These are phyloP conservation scores for Nomada flava DNA, from an alignment of 2,888 invertebrate species.

Conservation along the genomic window DNA sequence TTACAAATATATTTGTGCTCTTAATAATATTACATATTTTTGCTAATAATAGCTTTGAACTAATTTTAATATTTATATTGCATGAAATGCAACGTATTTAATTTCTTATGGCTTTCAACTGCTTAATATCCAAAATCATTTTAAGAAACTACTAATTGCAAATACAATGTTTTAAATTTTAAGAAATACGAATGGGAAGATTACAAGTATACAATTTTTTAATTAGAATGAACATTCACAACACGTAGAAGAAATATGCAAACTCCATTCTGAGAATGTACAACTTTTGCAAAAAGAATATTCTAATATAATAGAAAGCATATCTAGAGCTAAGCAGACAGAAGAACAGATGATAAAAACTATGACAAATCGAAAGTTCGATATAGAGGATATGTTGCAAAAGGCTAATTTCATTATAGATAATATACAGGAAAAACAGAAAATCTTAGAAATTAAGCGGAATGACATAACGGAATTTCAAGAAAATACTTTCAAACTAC, in stretches of 20 bases:
- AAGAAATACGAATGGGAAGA: background rate
- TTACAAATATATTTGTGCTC: background rate
- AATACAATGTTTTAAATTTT: background rate
- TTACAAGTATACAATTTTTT: slow-evolving; percentile 27
- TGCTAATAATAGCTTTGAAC: background rate
- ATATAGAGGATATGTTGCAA: slow-evolving; percentile 76
- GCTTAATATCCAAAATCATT: background rate
- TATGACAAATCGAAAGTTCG: slow-evolving; percentile 73
- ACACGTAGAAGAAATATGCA: slow-evolving; percentile 73
- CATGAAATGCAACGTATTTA: background rate
- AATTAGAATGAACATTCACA: slow-evolving; percentile 72
- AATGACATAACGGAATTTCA: slow-evolving; percentile 68
- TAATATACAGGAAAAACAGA: slow-evolving; percentile 71
- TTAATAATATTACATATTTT: background rate
- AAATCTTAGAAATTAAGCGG: slow-evolving; percentile 72
- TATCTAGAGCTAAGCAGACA: slow-evolving; percentile 77
- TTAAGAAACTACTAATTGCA: background rate
- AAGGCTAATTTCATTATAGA: slow-evolving; percentile 74
- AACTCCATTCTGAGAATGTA: slow-evolving; percentile 75
- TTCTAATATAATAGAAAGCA: slow-evolving; percentile 76
- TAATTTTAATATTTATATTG: background rate
- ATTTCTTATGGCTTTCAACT: background rate
- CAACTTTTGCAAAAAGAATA: slow-evolving; percentile 78
- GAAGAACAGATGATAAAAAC: slow-evolving; percentile 76
- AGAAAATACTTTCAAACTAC: slow-evolving; percentile 70